Evolutionary conservation across 2,888 invertebrate species (phyloP), one percentile per base, ranked within the genome.

Genomic region (Lymantria dispar): DNA sequence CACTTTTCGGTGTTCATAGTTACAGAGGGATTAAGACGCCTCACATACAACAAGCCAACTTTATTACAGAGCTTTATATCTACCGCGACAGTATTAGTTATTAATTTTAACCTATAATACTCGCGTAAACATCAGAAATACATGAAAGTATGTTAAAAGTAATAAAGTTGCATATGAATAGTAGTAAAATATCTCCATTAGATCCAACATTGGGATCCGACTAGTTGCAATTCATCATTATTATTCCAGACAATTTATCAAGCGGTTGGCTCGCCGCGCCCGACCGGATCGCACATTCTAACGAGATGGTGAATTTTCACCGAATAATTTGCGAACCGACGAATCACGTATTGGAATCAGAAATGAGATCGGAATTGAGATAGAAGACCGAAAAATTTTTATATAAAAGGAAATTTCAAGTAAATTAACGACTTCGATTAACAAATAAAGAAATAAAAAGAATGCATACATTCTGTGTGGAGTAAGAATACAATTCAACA

Each of bases 241-340:
- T 91, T 91, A 91, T 91, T 91, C 91, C 91, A 87, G 89, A 88
- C 91, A 89, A 91, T 91, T 91, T 91, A 90, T 91, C 91, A 90
- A 89, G 88, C 88, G 90, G 89, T 89, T 88, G 87, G 91, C 85
- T 86, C 86, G 86, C 83, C 76, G 79, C 83, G 75, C 84, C 76
- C 85, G 82, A 78, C 81, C 78, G 87, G 80, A 82, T 87, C 86
- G 89, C 88, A 87, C 88, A 87, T 87, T 87, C 90, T 91, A 91
- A 91, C 91, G 91, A 91, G 91, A 88, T 87, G 90, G 87, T 90
- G 91, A 89, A 91, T 91, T 91, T 90, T 89, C 91, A 88, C 86
- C 86, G 89, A 85, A 90, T 90, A 91, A 91, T 90, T 88, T 89
- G 84, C 86, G 87, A 88, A 85, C 88, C 90, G 87, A 87, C 89